A percentile compares a stretch with the other conserved stretches of the same genome.
These are phyloP conservation scores for Platypus cylindrus DNA, from an alignment of 2,888 invertebrate species.

Conservation along the genomic window DNA sequence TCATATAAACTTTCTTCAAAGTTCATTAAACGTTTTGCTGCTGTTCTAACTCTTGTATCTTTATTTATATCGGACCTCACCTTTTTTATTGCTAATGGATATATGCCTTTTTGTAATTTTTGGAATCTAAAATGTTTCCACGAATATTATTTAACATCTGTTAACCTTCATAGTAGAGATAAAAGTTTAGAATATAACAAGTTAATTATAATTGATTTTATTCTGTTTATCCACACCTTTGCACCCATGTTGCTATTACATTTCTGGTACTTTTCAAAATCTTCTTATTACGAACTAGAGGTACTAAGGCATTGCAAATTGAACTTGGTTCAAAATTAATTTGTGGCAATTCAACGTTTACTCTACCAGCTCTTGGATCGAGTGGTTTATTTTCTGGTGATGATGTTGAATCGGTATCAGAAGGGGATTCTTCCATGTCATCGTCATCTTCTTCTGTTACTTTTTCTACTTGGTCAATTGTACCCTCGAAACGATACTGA, in stretches of 20 bases:
- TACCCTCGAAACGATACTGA: constrained; percentile 61
- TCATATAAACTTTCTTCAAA: constrained; percentile 28
- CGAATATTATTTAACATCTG: constrained; percentile 4
- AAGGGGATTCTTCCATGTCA: constrained; percentile 17
- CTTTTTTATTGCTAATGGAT: constrained; percentile 51
- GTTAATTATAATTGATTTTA: too few species aligned
- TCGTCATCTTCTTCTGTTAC: constrained; percentile 29
- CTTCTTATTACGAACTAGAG: constrained; percentile 36
- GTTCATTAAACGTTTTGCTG: constrained; percentile 27
- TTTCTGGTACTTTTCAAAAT: constrained; percentile 45
- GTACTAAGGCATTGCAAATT: constrained; percentile 42
- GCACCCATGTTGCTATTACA: constrained; percentile 39
- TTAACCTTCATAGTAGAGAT: too few species aligned
- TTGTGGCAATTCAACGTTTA: constrained; percentile 58
- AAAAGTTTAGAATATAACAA: too few species aligned
- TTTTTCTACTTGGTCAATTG: constrained; percentile 50
- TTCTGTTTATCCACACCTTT: constrained; percentile 35
- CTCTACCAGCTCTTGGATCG: constrained; percentile 72
- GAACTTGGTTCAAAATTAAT: constrained; percentile 49
- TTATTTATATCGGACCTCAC: constrained; percentile 28
- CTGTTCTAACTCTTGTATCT: constrained; percentile 25
- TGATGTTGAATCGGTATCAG: constrained; percentile 19
- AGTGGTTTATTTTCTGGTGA: constrained; percentile 26
- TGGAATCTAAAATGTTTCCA: constrained; percentile 39
- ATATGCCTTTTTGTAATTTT: constrained; percentile 45